These are phyloP conservation scores for Bruchidius siliquastri DNA, from an alignment of 2,888 invertebrate species.

Conservation along the genomic window DNA sequence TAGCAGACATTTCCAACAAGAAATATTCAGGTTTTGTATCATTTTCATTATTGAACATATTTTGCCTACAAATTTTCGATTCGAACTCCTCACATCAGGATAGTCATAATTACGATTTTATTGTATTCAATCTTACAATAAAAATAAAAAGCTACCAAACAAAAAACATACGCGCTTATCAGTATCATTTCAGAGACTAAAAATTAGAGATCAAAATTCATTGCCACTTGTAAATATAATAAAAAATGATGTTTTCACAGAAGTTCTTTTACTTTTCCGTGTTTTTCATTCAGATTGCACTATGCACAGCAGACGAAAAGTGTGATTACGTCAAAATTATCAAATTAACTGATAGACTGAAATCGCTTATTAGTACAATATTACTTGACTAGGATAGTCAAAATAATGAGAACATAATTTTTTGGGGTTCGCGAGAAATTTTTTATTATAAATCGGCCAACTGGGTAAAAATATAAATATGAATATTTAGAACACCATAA, in stretches of 20 bases:
- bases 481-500: too few species aligned
- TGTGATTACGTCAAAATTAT: constrained; percentile 15
- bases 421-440: too few species aligned
- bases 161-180: constrained; percentile 24
- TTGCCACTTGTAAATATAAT: constrained; percentile 41
- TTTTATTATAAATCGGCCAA: too few species aligned
- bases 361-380: too few species aligned
- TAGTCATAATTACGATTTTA: constrained; percentile 17
- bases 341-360: not conserved
- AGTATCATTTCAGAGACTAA: constrained; percentile 24
- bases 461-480: too few species aligned
- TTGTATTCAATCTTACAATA: constrained; percentile 18
- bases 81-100: constrained; percentile 12
- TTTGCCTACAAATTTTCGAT: not conserved
- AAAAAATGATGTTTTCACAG: constrained; percentile 8
- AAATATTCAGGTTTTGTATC: not conserved
- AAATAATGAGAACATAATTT: too few species aligned
- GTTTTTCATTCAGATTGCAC: constrained; percentile 28
- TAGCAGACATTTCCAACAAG: not conserved
- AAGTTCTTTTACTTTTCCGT: not conserved
- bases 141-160: constrained; percentile 26
- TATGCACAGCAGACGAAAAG: constrained; percentile 18
- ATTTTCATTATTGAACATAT: not conserved
- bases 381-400: too few species aligned
- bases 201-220: constrained; percentile 45